Evolutionary conservation across 2,797 vertebrate genomes (phyloP), one percentile per base, ranked within the genome.

Genomic region (Lutjanus argentimaculatus): DNA sequence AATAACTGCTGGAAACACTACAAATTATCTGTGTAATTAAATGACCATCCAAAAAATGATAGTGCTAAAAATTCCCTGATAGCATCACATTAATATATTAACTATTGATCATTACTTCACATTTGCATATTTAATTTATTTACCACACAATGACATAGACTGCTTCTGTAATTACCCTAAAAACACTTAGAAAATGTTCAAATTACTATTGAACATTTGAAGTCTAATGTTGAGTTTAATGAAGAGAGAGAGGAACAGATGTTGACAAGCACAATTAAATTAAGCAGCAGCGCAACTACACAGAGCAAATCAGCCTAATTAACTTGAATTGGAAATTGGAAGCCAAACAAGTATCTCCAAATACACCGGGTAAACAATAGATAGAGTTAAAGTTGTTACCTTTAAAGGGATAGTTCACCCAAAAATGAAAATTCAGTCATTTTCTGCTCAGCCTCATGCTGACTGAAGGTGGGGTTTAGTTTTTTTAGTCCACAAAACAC

Each of bases 11-110:
- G 67, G 59, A 77, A 79, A 80, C 55, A 10, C 21, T 16, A 59
- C 46, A 85, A 82, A 85, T 83, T 12, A 79, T 56, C 66, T 45
- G 45, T 25, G 55, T 83, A 84, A 92, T 89, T 80, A 90, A 85
- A 89, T 21, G 43, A 73, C 67, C 72, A 45, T 42, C 65, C 42
- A 53, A 30, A 77, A 75, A 36, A 46, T 42, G 40, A 73, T 70
- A 5, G 36, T 22, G 13, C 49, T 19, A 42, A 52, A 58, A 30
- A 15, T 22, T 66, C 67, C 42, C 48, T 19, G 69, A 80, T 78
- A 72, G 57, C 21, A 53, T 82, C 58, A 63, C 49, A 72, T 67
- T 73, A 52, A 83, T 68, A 75, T 21, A 79, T 71, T 42, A 73
- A 74, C 36, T 22, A 72, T 25, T 80, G 46, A 69, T 79, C 56